phyloP scores from a whole-genome alignment of 2,113 vertebrate species.

The Diphyllodes magnificus region DNA sequence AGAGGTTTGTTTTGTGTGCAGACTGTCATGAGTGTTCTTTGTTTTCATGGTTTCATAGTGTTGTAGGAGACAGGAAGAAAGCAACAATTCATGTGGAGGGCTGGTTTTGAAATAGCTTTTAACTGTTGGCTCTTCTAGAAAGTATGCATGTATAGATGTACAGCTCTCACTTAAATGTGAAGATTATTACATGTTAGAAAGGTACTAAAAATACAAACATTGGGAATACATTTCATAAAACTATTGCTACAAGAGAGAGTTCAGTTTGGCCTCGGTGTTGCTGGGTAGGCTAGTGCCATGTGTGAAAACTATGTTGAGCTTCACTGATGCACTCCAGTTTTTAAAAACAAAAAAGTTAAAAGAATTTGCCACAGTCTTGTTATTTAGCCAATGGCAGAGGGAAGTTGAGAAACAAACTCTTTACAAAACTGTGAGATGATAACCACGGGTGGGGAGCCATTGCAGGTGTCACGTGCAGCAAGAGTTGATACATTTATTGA shows the following conservation, averaged over 20 bases:
- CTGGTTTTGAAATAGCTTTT: background rate
- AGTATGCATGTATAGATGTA: background rate
- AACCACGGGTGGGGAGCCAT: background rate
- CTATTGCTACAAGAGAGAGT: background rate
- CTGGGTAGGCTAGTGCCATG: background rate
- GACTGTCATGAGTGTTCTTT: background rate
- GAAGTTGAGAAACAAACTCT: background rate
- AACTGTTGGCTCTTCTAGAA: background rate
- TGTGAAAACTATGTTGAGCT: background rate
- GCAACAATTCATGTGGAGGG: background rate
- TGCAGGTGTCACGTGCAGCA: background rate
- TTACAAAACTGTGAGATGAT: background rate
- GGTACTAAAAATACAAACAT: background rate
- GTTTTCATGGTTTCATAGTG: background rate
- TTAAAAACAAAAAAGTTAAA: background rate
- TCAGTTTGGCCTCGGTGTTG: background rate
- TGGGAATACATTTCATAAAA: background rate
- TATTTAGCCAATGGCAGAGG: background rate
- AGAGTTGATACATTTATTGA: background rate
- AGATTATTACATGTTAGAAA: background rate
- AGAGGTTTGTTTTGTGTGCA: background rate
- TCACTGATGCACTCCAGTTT: background rate
- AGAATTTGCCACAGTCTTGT: background rate
- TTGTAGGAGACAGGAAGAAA: background rate
- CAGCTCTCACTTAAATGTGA: background rate